A percentile compares a stretch with the other conserved stretches of the same genome.
Conservation (phyloP, 2,888 invertebrate genomes). For the Latrodectus elegans region DNA sequence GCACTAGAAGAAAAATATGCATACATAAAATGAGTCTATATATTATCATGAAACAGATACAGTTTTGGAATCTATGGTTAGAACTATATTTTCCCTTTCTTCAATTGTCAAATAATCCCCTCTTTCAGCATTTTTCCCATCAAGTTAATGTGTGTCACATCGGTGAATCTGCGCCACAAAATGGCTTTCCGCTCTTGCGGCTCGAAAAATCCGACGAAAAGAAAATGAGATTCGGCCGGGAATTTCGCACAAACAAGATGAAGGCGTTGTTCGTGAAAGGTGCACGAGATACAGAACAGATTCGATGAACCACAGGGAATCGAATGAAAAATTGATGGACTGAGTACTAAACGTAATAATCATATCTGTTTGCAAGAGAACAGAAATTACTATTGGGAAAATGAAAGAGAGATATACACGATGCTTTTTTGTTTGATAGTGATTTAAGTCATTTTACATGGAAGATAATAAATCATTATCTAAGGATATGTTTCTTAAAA, state of each 20-base stretch:
- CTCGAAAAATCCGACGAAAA: background rate
- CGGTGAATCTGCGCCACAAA: slow-evolving; percentile 10
- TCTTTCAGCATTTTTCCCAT: background rate
- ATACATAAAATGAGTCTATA: too few species aligned
- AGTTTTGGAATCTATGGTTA: too few species aligned
- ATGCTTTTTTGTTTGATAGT: too few species aligned
- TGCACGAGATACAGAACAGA: slow-evolving; percentile 12
- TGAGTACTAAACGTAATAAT: slow-evolving; percentile 23
- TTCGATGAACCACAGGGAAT: slow-evolving; percentile 32
- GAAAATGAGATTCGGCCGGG: slow-evolving; percentile 36
- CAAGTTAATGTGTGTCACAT: slow-evolving; percentile 23
- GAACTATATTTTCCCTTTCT: too few species aligned
- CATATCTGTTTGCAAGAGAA: slow-evolving; percentile 27
- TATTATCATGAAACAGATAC: too few species aligned
- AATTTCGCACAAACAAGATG: slow-evolving; percentile 29
- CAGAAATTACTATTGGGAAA: slow-evolving; percentile 34
- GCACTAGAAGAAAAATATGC: too few species aligned
- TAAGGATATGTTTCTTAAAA: too few species aligned
- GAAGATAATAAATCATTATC: too few species aligned
- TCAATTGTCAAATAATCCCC: too few species aligned
- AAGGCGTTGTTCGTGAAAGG: slow-evolving; percentile 10
- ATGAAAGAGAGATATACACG: background rate
- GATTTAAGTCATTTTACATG: too few species aligned
- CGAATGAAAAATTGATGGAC: slow-evolving; percentile 37
- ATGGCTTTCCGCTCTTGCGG: slow-evolving; percentile 15